Percentiles rank a stretch among this genome's conserved stretches.
Conservation (phyloP, 1,140 invertebrate genomes). For the Drosophila gunungcola region DNA sequence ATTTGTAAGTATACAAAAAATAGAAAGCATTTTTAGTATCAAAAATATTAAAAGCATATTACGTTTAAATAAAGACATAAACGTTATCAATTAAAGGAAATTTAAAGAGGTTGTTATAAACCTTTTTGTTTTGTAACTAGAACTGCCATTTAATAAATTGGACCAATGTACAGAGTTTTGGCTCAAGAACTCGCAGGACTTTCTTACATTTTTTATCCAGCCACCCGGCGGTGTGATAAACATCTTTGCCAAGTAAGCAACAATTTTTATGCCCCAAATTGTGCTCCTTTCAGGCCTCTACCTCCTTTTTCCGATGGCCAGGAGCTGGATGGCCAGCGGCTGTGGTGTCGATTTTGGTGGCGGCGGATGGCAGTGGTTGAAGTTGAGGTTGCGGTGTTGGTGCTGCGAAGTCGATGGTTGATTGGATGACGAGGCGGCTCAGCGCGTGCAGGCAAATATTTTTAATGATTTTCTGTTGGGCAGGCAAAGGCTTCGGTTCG, state of each 20-base stretch:
- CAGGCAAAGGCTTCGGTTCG: slow-evolving; percentile 41
- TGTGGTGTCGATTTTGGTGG: slow-evolving; percentile 16
- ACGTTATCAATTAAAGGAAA: background rate
- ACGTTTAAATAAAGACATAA: background rate
- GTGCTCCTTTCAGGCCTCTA: slow-evolving; percentile 53
- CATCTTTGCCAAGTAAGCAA: slow-evolving; percentile 84
- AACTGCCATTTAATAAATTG: background rate
- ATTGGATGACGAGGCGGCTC: slow-evolving; percentile 78
- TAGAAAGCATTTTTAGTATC: no score
- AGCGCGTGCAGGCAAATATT: slow-evolving; percentile 80
- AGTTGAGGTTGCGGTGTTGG: background rate
- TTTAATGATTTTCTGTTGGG: slow-evolving; percentile 71
- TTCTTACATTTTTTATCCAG: slow-evolving; percentile 34
- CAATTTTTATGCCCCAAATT: slow-evolving; percentile 84
- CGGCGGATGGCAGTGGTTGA: background rate
- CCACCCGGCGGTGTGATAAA: slow-evolving; percentile 74
- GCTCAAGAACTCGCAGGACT: slow-evolving; percentile 3
- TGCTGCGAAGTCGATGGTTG: slow-evolving; percentile 47
- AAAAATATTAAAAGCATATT: background rate
- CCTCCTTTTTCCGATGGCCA: slow-evolving; percentile 13
- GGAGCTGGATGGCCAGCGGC: slow-evolving; percentile 20
- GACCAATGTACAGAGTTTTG: slow-evolving; percentile 25
- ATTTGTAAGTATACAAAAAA: no score
- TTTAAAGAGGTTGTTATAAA: background rate
- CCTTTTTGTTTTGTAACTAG: no score